Percentiles rank a stretch among this genome's conserved stretches.
Conservation (phyloP, 2,888 invertebrate species). For the Sthenelais limicola region DNA sequence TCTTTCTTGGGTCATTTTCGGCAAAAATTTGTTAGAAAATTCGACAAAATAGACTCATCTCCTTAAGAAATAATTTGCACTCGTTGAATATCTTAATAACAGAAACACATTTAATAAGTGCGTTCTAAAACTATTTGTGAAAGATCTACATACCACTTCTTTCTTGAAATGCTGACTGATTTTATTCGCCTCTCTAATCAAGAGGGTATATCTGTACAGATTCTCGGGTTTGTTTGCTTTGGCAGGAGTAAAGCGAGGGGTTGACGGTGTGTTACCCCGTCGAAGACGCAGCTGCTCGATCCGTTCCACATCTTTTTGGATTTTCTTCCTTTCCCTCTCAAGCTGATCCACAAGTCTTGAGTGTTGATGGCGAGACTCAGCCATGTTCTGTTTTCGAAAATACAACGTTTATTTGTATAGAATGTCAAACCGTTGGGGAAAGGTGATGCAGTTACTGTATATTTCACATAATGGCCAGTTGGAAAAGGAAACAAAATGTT, state of each 20-base stretch:
- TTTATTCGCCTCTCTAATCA: constrained; percentile 69
- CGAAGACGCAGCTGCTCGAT: constrained; percentile 14
- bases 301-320: constrained; percentile 39
- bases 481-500: background rate
- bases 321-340: constrained; percentile 43
- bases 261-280: constrained; percentile 27
- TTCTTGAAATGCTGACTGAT: constrained; percentile 67
- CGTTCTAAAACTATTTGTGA: too few relatives aligned
- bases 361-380: constrained; percentile 39
- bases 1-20: too few relatives aligned
- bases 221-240: constrained; percentile 46
- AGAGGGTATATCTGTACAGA: constrained; percentile 57
- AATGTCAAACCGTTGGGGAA: background rate
- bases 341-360: constrained; percentile 43
- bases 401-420: background rate
- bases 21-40: too few relatives aligned
- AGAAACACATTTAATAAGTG: too few relatives aligned
- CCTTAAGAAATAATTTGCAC: too few relatives aligned
- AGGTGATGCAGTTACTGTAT: background rate
- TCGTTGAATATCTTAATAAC: too few relatives aligned
- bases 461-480: background rate
- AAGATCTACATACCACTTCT: constrained; percentile 61
- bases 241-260: constrained; percentile 34
- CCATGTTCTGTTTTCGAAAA: constrained; percentile 23
- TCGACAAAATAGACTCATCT: too few relatives aligned